Percentiles rank a stretch among this genome's conserved stretches.
These are phyloP conservation scores for Drosophila ohnishii DNA, from an alignment of 1,140 invertebrate species.

Conservation along the genomic window DNA sequence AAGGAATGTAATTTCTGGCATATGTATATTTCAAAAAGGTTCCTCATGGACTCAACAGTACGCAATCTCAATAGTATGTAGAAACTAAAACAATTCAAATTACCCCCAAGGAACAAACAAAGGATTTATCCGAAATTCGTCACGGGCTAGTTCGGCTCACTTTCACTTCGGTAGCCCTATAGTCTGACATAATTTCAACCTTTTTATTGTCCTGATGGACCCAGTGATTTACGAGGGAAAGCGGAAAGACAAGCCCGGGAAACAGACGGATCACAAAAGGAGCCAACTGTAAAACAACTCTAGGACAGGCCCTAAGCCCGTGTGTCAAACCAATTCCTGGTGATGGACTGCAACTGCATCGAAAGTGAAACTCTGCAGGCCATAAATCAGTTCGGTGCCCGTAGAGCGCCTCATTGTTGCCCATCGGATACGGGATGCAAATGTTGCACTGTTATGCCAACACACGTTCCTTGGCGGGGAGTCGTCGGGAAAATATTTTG, in stretches of 20 bases:
- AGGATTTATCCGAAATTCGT: conserved; percentile 27
- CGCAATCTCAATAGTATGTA: not conserved
- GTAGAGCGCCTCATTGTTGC: conserved; percentile 23
- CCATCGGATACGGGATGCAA: conserved; percentile 54
- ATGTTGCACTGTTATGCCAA: conserved; percentile 63
- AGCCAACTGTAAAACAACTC: conserved; percentile 21
- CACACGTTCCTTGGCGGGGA: conserved; percentile 56
- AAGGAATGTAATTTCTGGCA: not conserved
- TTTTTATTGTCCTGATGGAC: conserved; percentile 42
- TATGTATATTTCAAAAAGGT: not conserved
- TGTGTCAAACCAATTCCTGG: conserved; percentile 15
- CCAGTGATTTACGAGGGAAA: conserved; percentile 72
- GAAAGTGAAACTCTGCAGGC: conserved; percentile 66
- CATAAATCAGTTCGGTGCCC: conserved; percentile 57
- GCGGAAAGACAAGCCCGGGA: conserved; percentile 29
- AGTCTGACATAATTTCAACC: conserved; percentile 18
- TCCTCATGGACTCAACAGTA: not conserved
- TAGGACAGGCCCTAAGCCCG: conserved; percentile 33
- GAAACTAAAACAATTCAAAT: conserved; percentile 20
- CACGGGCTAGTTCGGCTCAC: conserved; percentile 22
- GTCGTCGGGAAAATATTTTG: conserved; percentile 57
- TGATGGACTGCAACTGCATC: conserved; percentile 40
- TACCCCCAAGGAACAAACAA: conserved; percentile 11
- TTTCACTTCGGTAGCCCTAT: conserved; percentile 53
- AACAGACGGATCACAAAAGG: conserved; percentile 21